Conservation (phyloP, 2,113 vertebrate species). For the Prolemur simus region DNA sequence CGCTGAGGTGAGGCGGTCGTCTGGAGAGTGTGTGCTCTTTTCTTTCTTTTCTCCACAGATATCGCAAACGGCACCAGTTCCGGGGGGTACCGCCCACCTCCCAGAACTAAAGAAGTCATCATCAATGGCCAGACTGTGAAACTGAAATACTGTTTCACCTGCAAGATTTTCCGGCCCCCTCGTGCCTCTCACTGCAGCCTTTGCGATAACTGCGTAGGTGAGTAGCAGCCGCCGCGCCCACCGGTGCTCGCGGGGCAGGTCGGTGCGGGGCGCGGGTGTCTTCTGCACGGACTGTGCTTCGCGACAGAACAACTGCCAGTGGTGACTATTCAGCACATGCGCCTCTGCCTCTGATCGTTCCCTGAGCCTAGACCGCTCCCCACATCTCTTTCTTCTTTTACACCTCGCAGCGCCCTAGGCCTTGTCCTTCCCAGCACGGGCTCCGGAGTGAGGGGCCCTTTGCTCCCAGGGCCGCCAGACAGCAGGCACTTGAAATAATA, state of each 20-base stretch:
- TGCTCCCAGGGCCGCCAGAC: not conserved
- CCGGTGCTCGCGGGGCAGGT: too few species aligned
- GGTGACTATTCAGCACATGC: fast-evolving
- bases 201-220: conserved; percentile 99
- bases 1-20: fast-evolving
- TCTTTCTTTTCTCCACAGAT: conserved; percentile 84
- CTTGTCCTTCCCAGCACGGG: not conserved
- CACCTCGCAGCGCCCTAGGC: fast-evolving
- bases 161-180: conserved; percentile 98
- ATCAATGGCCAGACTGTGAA: conserved; percentile 98
- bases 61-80: conserved; percentile 94
- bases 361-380: not conserved
- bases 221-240: conserved; percentile 72
- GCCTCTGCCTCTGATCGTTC: not conserved
- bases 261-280: too few species aligned
- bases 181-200: conserved; percentile 99
- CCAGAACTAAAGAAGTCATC: conserved; percentile 96
- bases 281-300: not conserved
- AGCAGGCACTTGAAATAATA: not conserved
- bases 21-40: not conserved
- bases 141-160: conserved; percentile 99
- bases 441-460: not conserved
- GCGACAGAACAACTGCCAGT: fast-evolving
- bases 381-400: not conserved
- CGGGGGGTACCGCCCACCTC: conserved; percentile 94